phyloP scores from a whole-genome alignment of 37 sponge, comb jelly and placozoan genomes.

The Beroe forskalii region DNA sequence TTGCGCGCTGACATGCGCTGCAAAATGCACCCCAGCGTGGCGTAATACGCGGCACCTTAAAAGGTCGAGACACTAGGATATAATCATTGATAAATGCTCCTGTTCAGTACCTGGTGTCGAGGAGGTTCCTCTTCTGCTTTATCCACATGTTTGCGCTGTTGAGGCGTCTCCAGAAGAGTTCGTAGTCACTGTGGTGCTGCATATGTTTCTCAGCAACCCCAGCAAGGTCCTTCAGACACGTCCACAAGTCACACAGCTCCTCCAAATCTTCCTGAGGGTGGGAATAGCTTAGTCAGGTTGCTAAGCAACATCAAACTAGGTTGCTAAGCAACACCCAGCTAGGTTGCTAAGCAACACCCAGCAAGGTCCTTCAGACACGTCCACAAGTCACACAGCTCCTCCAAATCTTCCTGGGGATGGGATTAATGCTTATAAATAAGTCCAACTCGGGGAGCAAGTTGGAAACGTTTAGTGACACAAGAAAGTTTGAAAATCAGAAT shows the following conservation, averaged over 20 bases:
- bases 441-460: too few species aligned
- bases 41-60: too few species aligned
- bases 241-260: constrained; percentile 33
- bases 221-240: constrained; percentile 31
- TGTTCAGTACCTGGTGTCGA: constrained; percentile 38
- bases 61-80: too few species aligned
- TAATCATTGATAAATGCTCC: too few species aligned
- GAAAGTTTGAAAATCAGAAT: too few species aligned
- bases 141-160: constrained; percentile 55
- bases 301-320: too few species aligned
- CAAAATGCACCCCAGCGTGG: too few species aligned
- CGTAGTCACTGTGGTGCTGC: constrained; percentile 31
- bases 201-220: constrained; percentile 32
- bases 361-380: background rate
- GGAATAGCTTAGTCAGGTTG: too few species aligned
- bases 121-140: background rate
- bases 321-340: too few species aligned
- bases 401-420: background rate
- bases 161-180: background rate
- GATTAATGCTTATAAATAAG: too few species aligned
- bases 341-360: background rate
- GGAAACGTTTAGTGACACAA: too few species aligned
- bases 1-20: too few species aligned
- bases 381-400: background rate
- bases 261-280: background rate